Conservation (phyloP, 2,797 vertebrate species). For the Lophura swinhoii region DNA sequence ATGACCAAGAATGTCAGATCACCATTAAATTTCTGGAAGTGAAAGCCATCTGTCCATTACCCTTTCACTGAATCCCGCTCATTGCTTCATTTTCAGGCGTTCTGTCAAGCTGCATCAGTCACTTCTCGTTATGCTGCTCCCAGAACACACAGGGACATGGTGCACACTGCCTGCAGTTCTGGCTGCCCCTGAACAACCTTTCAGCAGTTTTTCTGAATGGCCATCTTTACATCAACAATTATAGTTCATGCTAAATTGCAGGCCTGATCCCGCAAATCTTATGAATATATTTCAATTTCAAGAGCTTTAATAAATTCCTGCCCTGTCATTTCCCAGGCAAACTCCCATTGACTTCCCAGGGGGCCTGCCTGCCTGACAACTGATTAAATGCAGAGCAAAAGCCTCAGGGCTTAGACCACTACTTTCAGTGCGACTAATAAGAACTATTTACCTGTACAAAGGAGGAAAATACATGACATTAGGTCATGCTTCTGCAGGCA, state of each 20-base stretch:
- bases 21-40: constrained; percentile 25
- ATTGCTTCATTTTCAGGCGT: constrained; percentile 17
- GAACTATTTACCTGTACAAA: neutral
- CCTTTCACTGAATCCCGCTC: constrained; percentile 29
- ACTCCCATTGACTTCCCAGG: neutral
- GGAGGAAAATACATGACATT: neutral
- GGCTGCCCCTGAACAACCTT: neutral
- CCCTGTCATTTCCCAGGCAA: neutral
- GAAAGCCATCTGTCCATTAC: constrained; percentile 40
- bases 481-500: neutral
- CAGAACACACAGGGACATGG: neutral
- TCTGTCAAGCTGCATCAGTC: constrained; percentile 47
- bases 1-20: constrained; percentile 8
- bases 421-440: neutral
- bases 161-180: neutral
- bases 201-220: constrained; percentile 4
- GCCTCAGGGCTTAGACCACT: neutral
- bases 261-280: neutral
- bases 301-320: neutral
- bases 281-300: neutral
- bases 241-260: neutral
- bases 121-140: neutral
- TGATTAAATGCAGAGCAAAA: neutral
- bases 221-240: neutral
- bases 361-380: neutral